Evolutionary conservation across 2,888 invertebrate species (phyloP), one percentile per base, ranked within the genome.

Genomic region (Ophion costatus): DNA sequence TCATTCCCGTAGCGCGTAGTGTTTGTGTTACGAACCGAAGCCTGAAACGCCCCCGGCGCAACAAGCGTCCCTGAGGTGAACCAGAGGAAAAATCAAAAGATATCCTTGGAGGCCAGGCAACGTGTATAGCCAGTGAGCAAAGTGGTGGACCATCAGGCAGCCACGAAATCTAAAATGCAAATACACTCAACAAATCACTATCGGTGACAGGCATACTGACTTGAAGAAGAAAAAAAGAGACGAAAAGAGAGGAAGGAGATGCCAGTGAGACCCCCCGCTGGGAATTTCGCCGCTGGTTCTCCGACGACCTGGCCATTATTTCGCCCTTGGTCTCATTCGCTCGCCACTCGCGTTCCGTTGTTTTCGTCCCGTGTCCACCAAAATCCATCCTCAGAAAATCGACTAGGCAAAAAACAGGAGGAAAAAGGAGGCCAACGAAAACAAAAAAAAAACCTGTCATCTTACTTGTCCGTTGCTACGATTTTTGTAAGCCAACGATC

Each of bases 121-220:
- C 66, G 42, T 45, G 42, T 33, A 33, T 67, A 14, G 59, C 42
- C 38, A 38, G 38, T 38, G 77, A 59, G 64, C 24, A 61, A 63
- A 78, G 78, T 57, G 77, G 66, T 51, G 86, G 86, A 81, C 80
- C 86, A 87, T 87, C 87, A 91, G 92, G 90, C 92, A 92, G 92
- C 89, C 91, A 71, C 74, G 91, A 92, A 93, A 93, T 93, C 92
- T 93, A 93, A 93, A 93, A 93, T 93, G 93, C 93, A 93, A 93
- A 93, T 93, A 91, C 89, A 90, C 90, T 91, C 93, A 92, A 93
- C 93, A 93, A 93, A 93, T 93, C 93, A 93, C 91, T 91, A 92
- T 92, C 92, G 92, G 92, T 91, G 93, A 93, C 93, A 91, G 92
- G 92, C 90, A 91, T 91, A 91, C 92, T 91, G 92, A 91, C 90